phyloP scores from a whole-genome alignment of 2,797 vertebrate genomes.

The Borostomias antarcticus region DNA sequence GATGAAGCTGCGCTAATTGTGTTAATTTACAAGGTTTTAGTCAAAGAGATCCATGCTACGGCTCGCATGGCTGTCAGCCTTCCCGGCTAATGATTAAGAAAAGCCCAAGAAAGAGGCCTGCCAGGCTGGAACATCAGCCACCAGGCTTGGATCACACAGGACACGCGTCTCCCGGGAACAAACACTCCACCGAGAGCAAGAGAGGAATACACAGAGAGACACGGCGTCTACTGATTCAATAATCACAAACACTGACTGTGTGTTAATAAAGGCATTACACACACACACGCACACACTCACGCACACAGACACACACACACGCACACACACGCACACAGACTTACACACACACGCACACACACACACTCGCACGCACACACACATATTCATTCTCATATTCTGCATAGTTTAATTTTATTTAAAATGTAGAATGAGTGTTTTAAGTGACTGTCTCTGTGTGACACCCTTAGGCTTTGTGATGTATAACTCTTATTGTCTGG shows the following conservation, averaged over 20 bases:
- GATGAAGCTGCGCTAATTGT: conserved; percentile 99
- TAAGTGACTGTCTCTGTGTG: conserved; percentile 21
- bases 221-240: neutral
- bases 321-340: too few relatives aligned
- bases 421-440: conserved; percentile 5
- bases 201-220: neutral
- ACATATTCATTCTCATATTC: conserved; percentile 1
- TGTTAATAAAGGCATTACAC: neutral
- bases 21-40: conserved; percentile 99
- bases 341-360: too few relatives aligned
- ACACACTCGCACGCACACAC: too few relatives aligned
- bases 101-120: conserved; percentile 82
- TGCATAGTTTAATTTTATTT: neutral
- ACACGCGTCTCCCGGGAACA: conserved; percentile 39
- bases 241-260: neutral
- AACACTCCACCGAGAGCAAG: conserved; percentile 13
- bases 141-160: conserved; percentile 39
- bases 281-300: too few relatives aligned
- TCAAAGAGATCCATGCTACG: conserved; percentile 92
- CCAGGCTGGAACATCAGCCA: conserved; percentile 46
- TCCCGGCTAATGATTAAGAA: conserved; percentile 91
- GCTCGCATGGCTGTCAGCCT: conserved; percentile 90
- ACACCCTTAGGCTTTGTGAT: conserved; percentile 31
- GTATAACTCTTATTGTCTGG: conserved; percentile 27
- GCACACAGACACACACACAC: too few relatives aligned